Evolutionary conservation across 2,113 vertebrate species (phyloP).

Genomic region (Python bivittatus): DNA sequence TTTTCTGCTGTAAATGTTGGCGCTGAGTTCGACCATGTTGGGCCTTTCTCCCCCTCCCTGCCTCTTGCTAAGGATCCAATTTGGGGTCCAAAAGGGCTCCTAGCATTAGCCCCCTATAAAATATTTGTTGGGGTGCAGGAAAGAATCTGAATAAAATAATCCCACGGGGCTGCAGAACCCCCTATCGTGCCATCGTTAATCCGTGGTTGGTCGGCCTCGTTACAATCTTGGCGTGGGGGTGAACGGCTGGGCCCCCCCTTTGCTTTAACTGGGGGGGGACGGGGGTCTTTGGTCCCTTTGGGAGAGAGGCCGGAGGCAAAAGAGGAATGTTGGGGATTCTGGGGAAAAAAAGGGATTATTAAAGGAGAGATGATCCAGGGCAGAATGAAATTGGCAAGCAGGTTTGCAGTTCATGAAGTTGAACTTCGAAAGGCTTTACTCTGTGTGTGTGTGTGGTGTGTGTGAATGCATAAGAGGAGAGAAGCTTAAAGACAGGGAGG

Average conservation of each 20-base stretch:
- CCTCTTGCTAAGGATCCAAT: not conserved
- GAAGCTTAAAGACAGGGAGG: not conserved
- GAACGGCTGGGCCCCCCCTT: not conserved
- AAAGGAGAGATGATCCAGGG: not conserved
- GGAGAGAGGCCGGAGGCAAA: not conserved
- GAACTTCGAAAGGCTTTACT: not conserved
- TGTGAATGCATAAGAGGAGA: not conserved
- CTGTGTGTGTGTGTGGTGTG: not conserved
- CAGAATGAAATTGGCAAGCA: not conserved
- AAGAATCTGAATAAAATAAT: not conserved
- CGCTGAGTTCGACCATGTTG: not conserved
- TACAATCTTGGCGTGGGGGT: too few species aligned
- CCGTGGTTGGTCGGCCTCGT: not conserved
- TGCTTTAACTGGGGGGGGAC: not conserved
- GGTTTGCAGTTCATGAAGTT: not conserved
- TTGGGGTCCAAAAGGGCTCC: not conserved
- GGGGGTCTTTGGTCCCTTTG: too few species aligned
- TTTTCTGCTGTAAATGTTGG: not conserved
- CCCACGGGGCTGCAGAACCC: too few species aligned
- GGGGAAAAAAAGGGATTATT: not conserved
- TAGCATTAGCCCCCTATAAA: not conserved
- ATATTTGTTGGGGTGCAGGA: not conserved
- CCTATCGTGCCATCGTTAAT: not conserved
- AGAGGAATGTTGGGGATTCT: not conserved
- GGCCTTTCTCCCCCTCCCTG: not conserved